Evolutionary conservation across 37 sponge, comb jelly and placozoan species (phyloP), one percentile per base, ranked within the genome.

Genomic region (Ephydatia muelleri): DNA sequence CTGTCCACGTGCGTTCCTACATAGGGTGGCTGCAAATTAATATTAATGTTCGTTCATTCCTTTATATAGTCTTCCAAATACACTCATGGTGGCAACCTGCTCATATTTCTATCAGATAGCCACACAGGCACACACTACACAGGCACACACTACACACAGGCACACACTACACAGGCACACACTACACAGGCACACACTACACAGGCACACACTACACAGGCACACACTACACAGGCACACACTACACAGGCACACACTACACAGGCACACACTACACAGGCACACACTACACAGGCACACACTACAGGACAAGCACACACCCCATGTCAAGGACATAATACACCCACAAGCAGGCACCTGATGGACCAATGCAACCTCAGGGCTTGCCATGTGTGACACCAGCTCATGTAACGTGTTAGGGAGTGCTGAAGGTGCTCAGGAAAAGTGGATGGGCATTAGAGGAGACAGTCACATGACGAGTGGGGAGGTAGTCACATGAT

Each of bases 341-440:
- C 47, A 43, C 47, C 47, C 57, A 57, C 57, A 57, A 14, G 16
- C 19, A 57, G 57, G 57, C 57, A 88, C 88, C 85, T 89, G 90
- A 38, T 89, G 85, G 3, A 89, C 90, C n/a, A 84, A 16, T 23
- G 77, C 90, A 14, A 89, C 76, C 38, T 84, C 34, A 29, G 85
- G 79, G 30, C 38, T 37, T 0, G 8, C 14, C 11, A 84, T 32
- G 57, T 80, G 85, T 23, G 68, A 68, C 5, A 49, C 38, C 65
- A 89, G 30, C 49, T 89, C 90, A 26, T 11, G 72, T 33, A 89
- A 77, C 21, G 69, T 65, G 29, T 80, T 4, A 4, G 85, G 85
- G 74, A 31, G 73, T 48, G 76, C 90, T 89, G 81, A n/a, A 68
- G 28, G 40, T 31, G 33, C n/a, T n/a, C n/a, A 35, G 49, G 28